These are phyloP conservation scores for Cotesia typhae DNA, from an alignment of 1,140 invertebrate genomes.

Conservation along the genomic window DNA sequence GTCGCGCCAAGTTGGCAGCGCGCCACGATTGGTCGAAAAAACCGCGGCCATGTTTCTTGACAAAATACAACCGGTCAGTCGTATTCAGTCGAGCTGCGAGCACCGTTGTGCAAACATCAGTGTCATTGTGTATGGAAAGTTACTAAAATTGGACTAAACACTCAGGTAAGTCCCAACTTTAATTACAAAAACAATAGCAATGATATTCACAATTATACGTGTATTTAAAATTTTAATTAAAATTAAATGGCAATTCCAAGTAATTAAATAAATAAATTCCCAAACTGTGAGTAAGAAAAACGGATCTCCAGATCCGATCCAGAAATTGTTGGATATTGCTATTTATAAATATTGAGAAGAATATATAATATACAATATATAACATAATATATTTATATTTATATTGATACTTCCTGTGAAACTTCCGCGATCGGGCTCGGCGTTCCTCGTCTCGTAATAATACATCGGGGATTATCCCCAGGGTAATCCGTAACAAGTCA, in stretches of 20 bases:
- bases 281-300: no score
- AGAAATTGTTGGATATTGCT: no score
- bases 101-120: conserved; percentile 47
- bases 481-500: conserved; percentile 35
- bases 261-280: no score
- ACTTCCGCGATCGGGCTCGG: background rate
- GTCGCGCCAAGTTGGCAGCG: conserved; percentile 16
- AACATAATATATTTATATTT: no score
- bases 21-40: conserved; percentile 46
- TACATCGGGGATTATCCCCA: conserved; percentile 24
- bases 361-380: no score
- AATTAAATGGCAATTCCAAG: no score
- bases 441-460: conserved; percentile 6
- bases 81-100: conserved; percentile 60
- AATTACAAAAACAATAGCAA: no score
- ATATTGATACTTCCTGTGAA: no score
- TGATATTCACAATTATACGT: no score
- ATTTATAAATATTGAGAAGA: no score
- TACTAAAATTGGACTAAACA: conserved; percentile 54
- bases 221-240: no score
- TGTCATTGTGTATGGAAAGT: conserved; percentile 45
- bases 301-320: no score
- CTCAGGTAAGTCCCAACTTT: conserved; percentile 51
- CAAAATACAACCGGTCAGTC: conserved; percentile 50
- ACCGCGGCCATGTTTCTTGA: conserved; percentile 16